Evolutionary conservation across 2,113 vertebrate species (phyloP).

Genomic region (mouse (Mus musculus)): DNA sequence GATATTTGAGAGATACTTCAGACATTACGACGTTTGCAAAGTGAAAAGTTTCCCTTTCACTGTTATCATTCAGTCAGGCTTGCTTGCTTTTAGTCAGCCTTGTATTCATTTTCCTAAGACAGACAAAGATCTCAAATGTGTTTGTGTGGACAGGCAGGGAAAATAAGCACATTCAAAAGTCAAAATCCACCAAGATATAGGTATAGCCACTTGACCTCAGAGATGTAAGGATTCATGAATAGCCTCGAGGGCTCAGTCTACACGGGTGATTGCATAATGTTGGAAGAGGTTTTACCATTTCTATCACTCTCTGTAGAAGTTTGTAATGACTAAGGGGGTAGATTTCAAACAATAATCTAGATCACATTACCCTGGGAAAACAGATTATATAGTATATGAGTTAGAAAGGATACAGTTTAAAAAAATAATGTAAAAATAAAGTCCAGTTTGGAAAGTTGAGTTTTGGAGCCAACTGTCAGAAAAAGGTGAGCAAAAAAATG

Average conservation of each 20-base stretch:
- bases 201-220: not conserved
- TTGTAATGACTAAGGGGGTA: not conserved
- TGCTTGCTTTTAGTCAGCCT: not conserved
- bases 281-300: not conserved
- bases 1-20: not conserved
- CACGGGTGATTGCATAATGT: not conserved
- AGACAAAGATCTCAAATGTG: not conserved
- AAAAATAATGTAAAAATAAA: not conserved
- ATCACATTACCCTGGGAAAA: not conserved
- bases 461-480: not conserved
- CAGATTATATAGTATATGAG: not conserved
- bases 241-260: not conserved
- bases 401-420: not conserved
- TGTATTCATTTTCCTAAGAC: not conserved
- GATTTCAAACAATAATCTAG: not conserved
- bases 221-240: not conserved
- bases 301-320: not conserved
- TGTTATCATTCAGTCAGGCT: slow-evolving; percentile 10
- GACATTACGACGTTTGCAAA: slow-evolving; percentile 1
- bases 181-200: not conserved
- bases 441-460: slow-evolving; percentile 1
- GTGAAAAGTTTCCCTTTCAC: not conserved
- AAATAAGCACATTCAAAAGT: slow-evolving; percentile 20
- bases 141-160: not conserved
- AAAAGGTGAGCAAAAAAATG: slow-evolving; percentile 2